phyloP scores from a whole-genome alignment of 2,888 invertebrate species.

The Cactoblastis cactorum region DNA sequence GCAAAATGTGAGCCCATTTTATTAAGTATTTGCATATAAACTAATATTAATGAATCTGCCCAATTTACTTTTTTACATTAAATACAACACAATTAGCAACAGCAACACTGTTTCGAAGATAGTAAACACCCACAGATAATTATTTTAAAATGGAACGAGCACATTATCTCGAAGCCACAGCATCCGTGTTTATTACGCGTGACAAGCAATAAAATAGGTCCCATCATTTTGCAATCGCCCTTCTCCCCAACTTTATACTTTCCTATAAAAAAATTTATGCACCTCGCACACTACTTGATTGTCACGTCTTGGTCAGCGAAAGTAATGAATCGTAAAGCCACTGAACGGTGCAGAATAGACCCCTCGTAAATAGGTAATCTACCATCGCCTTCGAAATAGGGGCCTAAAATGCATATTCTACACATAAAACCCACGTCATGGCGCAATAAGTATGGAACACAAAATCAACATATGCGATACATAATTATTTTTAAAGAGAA shows the following conservation, averaged over 20 bases:
- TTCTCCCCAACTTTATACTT: slow-evolving; percentile 63
- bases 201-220: slow-evolving; percentile 74
- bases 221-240: slow-evolving; percentile 70
- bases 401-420: neutral
- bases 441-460: neutral
- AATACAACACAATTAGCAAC: neutral
- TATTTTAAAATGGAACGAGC: slow-evolving; percentile 45
- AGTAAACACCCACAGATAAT: slow-evolving; percentile 22
- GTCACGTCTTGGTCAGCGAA: slow-evolving; percentile 66
- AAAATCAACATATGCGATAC: too few species aligned
- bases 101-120: neutral
- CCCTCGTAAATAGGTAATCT: slow-evolving; percentile 38
- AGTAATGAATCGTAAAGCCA: slow-evolving; percentile 71
- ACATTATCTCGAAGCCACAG: slow-evolving; percentile 60
- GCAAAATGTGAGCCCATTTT: too few species aligned
- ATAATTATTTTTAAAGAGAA: too few species aligned
- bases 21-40: too few species aligned
- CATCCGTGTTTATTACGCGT: slow-evolving; percentile 69
- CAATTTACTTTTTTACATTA: too few species aligned
- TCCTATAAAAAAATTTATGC: slow-evolving; percentile 67
- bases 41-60: too few species aligned
- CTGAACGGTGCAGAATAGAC: slow-evolving; percentile 57
- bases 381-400: slow-evolving; percentile 1
- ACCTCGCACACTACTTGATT: slow-evolving; percentile 49
- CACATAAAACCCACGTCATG: neutral